Percentiles rank a stretch among this genome's conserved stretches.
These are phyloP conservation scores for Menidia menidia DNA, from an alignment of 2,797 vertebrate species.

Conservation along the genomic window DNA sequence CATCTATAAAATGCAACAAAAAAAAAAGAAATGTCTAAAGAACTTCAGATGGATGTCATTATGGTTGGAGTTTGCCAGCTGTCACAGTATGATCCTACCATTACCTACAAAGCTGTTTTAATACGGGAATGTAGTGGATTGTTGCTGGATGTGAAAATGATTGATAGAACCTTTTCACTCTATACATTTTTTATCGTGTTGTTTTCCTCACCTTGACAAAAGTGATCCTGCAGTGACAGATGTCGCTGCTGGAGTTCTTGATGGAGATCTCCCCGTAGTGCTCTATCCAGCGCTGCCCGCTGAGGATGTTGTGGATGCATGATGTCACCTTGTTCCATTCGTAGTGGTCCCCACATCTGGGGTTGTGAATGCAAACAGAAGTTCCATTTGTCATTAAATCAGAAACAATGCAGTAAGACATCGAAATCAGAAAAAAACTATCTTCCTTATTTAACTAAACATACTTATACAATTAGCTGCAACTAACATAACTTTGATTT, in stretches of 20 bases:
- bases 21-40: not conserved
- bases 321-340: slow-evolving; percentile 99
- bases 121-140: too few species aligned
- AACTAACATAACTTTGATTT: not conserved
- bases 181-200: not conserved
- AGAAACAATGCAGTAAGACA: not conserved
- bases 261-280: slow-evolving; percentile 98
- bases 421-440: not conserved
- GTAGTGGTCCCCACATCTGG: slow-evolving; percentile 93
- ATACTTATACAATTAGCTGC: not conserved
- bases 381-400: not conserved
- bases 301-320: slow-evolving; percentile 98
- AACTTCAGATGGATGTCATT: not conserved
- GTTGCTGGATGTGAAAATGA: not conserved
- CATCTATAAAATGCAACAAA: too few species aligned
- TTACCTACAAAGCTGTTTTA: not conserved
- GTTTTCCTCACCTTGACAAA: slow-evolving; percentile 90
- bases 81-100: not conserved
- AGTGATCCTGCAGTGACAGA: slow-evolving; percentile 94
- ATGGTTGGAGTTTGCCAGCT: not conserved
- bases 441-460: not conserved
- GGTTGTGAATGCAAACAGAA: not conserved
- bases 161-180: not conserved
- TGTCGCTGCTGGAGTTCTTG: slow-evolving; percentile 88
- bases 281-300: slow-evolving; percentile 97